Percentiles rank a stretch among this genome's conserved stretches.
phyloP scores from a whole-genome alignment of 2,888 invertebrate species.

The Steromphala cineraria region DNA sequence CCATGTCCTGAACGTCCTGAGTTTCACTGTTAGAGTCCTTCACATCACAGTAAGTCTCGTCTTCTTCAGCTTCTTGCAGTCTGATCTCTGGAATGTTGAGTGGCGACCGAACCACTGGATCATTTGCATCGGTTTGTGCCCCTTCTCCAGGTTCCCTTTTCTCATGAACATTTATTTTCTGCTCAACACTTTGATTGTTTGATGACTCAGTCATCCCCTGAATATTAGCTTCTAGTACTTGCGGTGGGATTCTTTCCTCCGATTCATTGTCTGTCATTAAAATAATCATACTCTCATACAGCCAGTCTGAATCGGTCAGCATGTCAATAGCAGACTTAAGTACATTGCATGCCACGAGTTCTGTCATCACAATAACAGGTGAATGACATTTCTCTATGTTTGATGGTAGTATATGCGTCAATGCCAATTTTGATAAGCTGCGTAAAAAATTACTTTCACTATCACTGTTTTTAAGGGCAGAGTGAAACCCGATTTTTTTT shows the following conservation, averaged over 20 bases:
- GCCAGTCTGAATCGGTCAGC: constrained; percentile 56
- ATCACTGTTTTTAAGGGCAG: constrained; percentile 40
- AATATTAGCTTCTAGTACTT: too few relatives aligned
- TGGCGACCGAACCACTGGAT: not conserved
- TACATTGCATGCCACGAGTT: constrained; percentile 58
- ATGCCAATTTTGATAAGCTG: constrained; percentile 15
- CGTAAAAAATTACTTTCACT: constrained; percentile 41
- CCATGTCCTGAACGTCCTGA: too few relatives aligned
- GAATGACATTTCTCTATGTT: constrained; percentile 37
- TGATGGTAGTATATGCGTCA: constrained; percentile 32
- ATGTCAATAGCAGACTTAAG: constrained; percentile 50
- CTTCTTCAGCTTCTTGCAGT: not conserved
- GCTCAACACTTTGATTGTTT: not conserved
- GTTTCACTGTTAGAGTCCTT: too few relatives aligned
- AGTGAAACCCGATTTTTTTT: constrained; percentile 44
- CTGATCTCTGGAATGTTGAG: not conserved
- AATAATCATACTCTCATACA: constrained; percentile 57
- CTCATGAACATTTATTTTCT: not conserved
- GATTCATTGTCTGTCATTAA: constrained; percentile 54
- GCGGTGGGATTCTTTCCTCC: not conserved
- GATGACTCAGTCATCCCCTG: too few relatives aligned
- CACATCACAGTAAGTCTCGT: not conserved
- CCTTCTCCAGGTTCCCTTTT: not conserved
- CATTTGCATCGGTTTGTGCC: not conserved
- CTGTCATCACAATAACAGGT: constrained; percentile 37